Evolutionary conservation across 2,113 vertebrate species (phyloP).

Genomic region (Caranx melampygus): DNA sequence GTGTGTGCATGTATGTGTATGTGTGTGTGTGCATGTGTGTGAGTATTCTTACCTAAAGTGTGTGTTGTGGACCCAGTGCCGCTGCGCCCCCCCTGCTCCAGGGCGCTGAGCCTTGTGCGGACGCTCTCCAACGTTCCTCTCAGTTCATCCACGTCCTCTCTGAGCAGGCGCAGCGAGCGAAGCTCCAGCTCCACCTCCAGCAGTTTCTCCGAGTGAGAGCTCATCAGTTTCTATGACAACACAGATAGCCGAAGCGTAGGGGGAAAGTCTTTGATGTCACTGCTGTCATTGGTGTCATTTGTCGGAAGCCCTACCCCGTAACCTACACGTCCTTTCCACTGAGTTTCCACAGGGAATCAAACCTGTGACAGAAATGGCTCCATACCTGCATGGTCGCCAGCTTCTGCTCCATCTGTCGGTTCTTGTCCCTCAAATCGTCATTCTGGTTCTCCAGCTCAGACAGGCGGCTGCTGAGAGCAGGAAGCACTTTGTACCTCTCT

Average conservation of each 20-base stretch:
- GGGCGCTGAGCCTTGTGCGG: conserved; percentile 87
- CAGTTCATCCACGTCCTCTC: conserved; percentile 93
- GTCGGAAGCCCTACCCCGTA: no score
- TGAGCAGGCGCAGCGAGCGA: conserved; percentile 88
- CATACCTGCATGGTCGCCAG: conserved; percentile 80
- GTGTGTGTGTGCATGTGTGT: neutral
- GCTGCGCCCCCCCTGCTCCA: conserved; percentile 85
- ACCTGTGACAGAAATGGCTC: neutral
- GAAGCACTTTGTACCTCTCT: conserved; percentile 82
- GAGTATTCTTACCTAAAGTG: conserved; percentile 74
- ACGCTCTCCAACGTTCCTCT: conserved; percentile 90
- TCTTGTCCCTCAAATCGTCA: conserved; percentile 81
- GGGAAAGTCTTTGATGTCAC: no score
- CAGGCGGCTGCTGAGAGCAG: conserved; percentile 78
- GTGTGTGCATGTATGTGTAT: neutral
- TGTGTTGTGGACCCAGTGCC: conserved; percentile 73
- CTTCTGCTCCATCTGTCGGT: conserved; percentile 82
- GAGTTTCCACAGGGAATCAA: no score
- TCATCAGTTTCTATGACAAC: conserved; percentile 90
- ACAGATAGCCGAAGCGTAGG: neutral
- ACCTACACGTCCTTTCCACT: no score
- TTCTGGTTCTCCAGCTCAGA: conserved; percentile 77
- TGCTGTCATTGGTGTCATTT: no score
- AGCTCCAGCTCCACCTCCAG: conserved; percentile 96
- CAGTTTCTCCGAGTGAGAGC: conserved; percentile 95